These are phyloP conservation scores for Tryphoninae sp. DNA, from an alignment of 2,888 invertebrate species.

Conservation along the genomic window DNA sequence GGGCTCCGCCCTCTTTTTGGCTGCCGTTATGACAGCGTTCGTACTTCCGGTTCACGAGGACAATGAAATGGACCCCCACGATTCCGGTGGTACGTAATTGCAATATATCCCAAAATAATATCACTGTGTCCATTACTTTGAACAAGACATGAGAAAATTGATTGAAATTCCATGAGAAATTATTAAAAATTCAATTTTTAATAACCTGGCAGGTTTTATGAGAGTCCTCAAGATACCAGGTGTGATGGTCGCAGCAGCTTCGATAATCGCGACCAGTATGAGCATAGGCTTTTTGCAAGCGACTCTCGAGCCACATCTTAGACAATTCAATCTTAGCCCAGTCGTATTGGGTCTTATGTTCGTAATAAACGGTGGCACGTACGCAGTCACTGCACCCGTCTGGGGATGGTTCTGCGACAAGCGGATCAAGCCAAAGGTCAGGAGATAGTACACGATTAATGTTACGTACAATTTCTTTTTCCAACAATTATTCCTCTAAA, in stretches of 20 bases:
- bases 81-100: conserved; percentile 84
- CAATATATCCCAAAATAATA: background rate
- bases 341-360: conserved; percentile 90
- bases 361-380: conserved; percentile 91
- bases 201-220: conserved; percentile 84
- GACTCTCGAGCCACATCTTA: conserved; percentile 93
- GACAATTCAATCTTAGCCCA: conserved; percentile 87
- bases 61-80: conserved; percentile 83
- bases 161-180: too few relatives aligned
- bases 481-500: background rate
- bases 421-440: conserved; percentile 84
- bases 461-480: background rate
- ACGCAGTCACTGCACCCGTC: conserved; percentile 89
- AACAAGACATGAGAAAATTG: too few relatives aligned
- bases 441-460: conserved; percentile 23
- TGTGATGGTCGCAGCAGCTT: conserved; percentile 86
- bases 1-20: conserved; percentile 88
- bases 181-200: too few relatives aligned
- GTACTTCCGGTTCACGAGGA: conserved; percentile 87
- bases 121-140: background rate
- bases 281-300: conserved; percentile 95
- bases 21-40: conserved; percentile 88
- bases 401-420: conserved; percentile 93
- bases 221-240: conserved; percentile 88
- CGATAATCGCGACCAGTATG: conserved; percentile 90